Base-by-base conservation (phyloP, 2,888 invertebrate species). In the Dione vanillae region DNA sequence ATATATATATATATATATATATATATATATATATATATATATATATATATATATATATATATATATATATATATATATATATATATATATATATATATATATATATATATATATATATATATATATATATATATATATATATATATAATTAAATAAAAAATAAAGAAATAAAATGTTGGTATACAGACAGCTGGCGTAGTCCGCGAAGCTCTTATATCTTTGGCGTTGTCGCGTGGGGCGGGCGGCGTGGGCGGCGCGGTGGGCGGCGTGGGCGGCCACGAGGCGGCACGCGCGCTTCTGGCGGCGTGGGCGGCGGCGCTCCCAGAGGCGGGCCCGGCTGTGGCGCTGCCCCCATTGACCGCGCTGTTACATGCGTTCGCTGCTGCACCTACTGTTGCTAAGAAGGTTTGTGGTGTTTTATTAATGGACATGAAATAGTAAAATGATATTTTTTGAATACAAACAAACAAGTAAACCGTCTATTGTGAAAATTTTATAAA, bases 151-250 rank as follows among this genome's bases (percentile, higher is more conserved):
- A n/a, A n/a, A n/a, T n/a, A n/a, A n/a, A n/a, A n/a, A n/a, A n/a
- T n/a, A n/a, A n/a, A n/a, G n/a, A n/a, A n/a, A n/a, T n/a, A n/a
- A n/a, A n/a, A n/a, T n/a, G n/a, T n/a, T n/a, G n/a, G n/a, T 12
- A 14, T 43, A 19, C 83, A 95, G 95, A 94, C 94, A 2, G 94
- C 94, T 69, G 87, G 93, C 49, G 91, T 95, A 65, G 91, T 95
- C 27, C 94, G 94, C 77, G 93, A 95, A 77, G 94, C 95, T 20
- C 80, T 92, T 35, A 79, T 91, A 56, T 84, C 85, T 20, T 79
- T 90, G 74, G 80, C 87, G 59, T 80, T 90, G 74, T 79, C 84
- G 7, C 83, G 85, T 5, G 77, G 78, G 6, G 76, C 70, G 49
- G 73, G 76, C 37, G 66, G 74, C 52, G 78, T 19, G 77, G 72